Evolutionary conservation across 2,113 vertebrate species (phyloP).

Genomic region (Apistogramma diplotaenia): DNA sequence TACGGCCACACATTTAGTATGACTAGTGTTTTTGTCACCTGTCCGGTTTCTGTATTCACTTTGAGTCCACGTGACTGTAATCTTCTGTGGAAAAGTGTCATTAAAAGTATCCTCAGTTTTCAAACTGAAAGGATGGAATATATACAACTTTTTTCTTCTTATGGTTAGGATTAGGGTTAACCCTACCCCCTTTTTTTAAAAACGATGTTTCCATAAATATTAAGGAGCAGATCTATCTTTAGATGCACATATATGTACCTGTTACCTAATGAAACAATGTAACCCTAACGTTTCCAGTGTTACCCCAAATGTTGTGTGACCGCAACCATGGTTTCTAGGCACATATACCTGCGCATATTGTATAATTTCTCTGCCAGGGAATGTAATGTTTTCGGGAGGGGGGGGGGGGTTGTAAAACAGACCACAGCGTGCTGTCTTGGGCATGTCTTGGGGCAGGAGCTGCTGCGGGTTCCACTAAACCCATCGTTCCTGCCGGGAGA

Average conservation of each 20-base stretch:
- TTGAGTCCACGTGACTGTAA: neutral
- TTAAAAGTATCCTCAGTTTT: too few relatives aligned
- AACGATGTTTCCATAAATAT: neutral
- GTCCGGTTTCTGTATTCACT: neutral
- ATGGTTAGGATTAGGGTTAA: too few relatives aligned
- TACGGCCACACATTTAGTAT: too few relatives aligned
- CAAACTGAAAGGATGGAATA: neutral
- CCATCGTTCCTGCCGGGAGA: slow-evolving; percentile 23
- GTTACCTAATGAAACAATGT: neutral
- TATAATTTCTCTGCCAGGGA: neutral
- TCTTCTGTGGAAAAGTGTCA: too few relatives aligned
- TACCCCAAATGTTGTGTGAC: neutral
- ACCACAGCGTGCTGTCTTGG: neutral
- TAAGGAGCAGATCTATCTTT: neutral
- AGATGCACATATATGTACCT: neutral
- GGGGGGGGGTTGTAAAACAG: neutral
- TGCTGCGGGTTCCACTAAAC: neutral
- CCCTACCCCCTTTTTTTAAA: too few relatives aligned
- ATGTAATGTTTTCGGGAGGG: neutral
- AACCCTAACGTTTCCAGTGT: neutral
- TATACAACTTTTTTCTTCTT: neutral
- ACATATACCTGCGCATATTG: neutral
- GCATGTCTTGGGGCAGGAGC: neutral
- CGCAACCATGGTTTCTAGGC: neutral
- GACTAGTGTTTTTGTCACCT: neutral